Percentiles rank a stretch among this genome's conserved stretches.
These are phyloP conservation scores for Macquaria ambigua DNA, from an alignment of 2,113 vertebrate genomes.

Conservation along the genomic window DNA sequence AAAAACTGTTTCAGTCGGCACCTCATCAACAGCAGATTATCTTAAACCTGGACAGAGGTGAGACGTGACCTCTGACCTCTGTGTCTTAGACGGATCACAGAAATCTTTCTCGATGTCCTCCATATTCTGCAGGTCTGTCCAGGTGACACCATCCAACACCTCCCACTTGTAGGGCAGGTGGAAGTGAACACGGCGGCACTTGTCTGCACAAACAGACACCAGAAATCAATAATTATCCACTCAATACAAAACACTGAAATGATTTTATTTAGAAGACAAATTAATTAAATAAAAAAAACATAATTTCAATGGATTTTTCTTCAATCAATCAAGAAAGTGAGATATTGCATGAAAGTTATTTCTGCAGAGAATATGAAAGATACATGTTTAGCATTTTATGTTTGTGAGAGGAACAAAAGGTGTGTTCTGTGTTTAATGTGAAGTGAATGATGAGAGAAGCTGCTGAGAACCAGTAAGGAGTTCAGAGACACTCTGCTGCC, in stretches of 20 bases:
- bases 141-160: constrained; percentile 64
- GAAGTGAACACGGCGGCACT: constrained; percentile 80
- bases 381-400: too few relatives aligned
- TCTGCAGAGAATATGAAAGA: too few relatives aligned
- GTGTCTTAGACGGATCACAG: constrained; percentile 75
- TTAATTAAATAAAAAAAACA: too few relatives aligned
- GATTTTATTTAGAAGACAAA: too few relatives aligned
- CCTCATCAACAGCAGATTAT: background rate
- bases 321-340: too few relatives aligned
- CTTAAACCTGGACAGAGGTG: background rate
- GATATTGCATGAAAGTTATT: too few relatives aligned
- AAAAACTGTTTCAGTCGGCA: background rate
- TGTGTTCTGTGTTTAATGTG: too few relatives aligned
- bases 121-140: constrained; percentile 77
- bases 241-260: too few relatives aligned
- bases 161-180: constrained; percentile 84
- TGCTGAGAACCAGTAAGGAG: background rate
- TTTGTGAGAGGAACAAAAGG: too few relatives aligned
- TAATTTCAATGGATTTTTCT: too few relatives aligned
- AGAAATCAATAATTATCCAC: too few relatives aligned
- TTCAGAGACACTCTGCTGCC: background rate
- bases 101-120: constrained; percentile 80
- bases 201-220: constrained; percentile 53
- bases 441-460: too few relatives aligned
- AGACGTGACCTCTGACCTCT: constrained; percentile 60